Percentiles rank a stretch among this genome's conserved stretches.
Evolutionary conservation across 2,888 invertebrate species (phyloP).

Genomic region (Chouioia cunea): DNA sequence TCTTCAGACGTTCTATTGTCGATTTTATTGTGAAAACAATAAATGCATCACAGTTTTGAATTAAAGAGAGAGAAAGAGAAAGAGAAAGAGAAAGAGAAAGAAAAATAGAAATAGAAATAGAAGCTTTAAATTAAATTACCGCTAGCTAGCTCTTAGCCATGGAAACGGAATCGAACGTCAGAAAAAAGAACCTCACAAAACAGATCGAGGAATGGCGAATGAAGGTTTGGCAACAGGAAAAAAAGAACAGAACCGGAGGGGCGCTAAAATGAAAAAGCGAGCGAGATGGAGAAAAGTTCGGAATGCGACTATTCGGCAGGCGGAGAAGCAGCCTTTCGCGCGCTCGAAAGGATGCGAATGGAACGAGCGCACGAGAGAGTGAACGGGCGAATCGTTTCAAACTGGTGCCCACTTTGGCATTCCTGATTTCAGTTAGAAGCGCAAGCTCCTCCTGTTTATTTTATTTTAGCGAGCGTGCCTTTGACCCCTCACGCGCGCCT

Average conservation of each 20-base stretch:
- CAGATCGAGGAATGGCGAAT: slow-evolving; percentile 29
- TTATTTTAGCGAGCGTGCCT: slow-evolving; percentile 52
- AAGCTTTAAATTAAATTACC: slow-evolving; percentile 23
- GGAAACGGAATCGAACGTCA: not conserved
- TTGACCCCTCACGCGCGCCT: slow-evolving; percentile 11
- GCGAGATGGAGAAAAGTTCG: slow-evolving; percentile 37
- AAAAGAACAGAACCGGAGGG: slow-evolving; percentile 3
- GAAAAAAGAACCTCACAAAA: slow-evolving; percentile 30
- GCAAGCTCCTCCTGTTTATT: slow-evolving; percentile 54
- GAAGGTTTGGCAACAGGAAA: slow-evolving; percentile 16
- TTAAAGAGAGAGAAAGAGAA: not conserved
- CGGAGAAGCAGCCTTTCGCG: slow-evolving; percentile 18
- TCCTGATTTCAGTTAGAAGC: slow-evolving; percentile 61
- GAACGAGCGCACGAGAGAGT: not conserved
- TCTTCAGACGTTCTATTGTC: no score
- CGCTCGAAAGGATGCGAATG: slow-evolving; percentile 11
- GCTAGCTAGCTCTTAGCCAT: slow-evolving; percentile 24
- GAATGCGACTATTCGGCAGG: slow-evolving; percentile 50
- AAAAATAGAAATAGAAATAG: slow-evolving; percentile 1
- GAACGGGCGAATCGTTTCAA: slow-evolving; percentile 56
- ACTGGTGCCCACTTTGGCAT: slow-evolving; percentile 60
- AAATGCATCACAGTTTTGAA: not conserved
- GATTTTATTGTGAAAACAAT: no score
- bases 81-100: not conserved
- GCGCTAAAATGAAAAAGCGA: slow-evolving; percentile 17